Percentiles rank a stretch among this genome's conserved stretches.
phyloP scores from a whole-genome alignment of 2,113 vertebrate species.

The Bubo scandiacus region DNA sequence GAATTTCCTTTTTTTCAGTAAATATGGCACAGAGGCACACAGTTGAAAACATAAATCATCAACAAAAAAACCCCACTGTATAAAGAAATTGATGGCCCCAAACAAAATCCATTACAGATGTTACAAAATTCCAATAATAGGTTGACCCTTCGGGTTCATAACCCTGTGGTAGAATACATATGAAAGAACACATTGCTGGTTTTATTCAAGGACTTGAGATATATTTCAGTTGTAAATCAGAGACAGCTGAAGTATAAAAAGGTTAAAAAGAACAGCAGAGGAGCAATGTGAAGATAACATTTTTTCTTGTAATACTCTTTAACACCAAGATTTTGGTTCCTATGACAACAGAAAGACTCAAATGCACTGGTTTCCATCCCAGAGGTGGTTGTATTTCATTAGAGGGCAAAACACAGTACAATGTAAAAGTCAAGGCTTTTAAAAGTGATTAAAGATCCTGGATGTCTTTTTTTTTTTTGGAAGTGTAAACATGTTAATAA shows the following conservation, averaged over 20 bases:
- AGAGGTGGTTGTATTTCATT: neutral
- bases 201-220: neutral
- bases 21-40: neutral
- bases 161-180: neutral
- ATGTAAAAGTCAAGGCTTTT: neutral
- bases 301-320: neutral
- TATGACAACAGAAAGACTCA: constrained; percentile 44
- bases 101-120: neutral
- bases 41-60: neutral
- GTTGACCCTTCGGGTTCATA: neutral
- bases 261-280: neutral
- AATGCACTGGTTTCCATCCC: neutral
- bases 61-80: neutral
- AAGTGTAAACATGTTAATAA: neutral
- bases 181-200: neutral
- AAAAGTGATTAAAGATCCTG: neutral
- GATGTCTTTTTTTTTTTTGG: neutral
- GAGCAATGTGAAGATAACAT: neutral
- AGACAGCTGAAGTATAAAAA: neutral
- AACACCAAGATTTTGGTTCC: constrained; percentile 37
- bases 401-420: neutral
- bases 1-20: neutral
- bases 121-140: neutral
- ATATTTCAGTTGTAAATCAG: neutral
- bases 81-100: neutral